Base-by-base conservation (phyloP, 2,797 vertebrate genomes). In the Adelosebastes latens region DNA sequence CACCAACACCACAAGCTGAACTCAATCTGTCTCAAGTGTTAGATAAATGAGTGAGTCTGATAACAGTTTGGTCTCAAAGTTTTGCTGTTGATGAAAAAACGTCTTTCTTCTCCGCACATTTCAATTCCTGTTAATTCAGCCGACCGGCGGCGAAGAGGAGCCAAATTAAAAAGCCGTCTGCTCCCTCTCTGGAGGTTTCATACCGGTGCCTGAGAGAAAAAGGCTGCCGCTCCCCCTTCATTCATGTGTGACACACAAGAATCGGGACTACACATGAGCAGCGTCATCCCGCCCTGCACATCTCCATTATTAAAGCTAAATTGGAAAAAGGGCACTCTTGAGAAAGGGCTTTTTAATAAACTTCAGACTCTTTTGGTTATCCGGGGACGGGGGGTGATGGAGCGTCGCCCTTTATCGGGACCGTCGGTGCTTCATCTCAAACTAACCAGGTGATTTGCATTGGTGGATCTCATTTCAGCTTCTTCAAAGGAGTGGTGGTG, bases 81-180 rank as follows among this genome's bases (percentile, higher is more conserved):
- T 85, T 84, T 76, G 22, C 49, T 25, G 79, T 25, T 56, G 69
- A 89, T 79, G 69, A 69, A 86, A 83, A 79, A 86, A 83, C 56
- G 7, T 75, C n/a, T 73, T 71, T 70, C 42, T 78, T 71, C 68
- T 67, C 22, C 12, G 39, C 77, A 79, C 70, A 84, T 84, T 87
- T 91, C 49, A 81, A 62, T 85, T 89, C 62, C 27, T 64, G 73
- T 82, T 84, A 84, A 88, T 89, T 92, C 67, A 82, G 73, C 39
- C 31, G 9, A 83, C 65, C 22, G 46, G 62, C 13, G 1, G 75
- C 4, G 0, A 42, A 86, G 76, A 83, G 72, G 42, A 82, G 77
- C 3, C 22, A 82, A 87, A 92, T 89, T 85, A 89, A 88, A 92
- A 92, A 82, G 60, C 36, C 25, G 79, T 27, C 74, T 52, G 75